Evolutionary conservation across 2,888 invertebrate genomes (phyloP), one percentile per base, ranked within the genome.

Genomic region (Gastracanthus pulcherrimus): DNA sequence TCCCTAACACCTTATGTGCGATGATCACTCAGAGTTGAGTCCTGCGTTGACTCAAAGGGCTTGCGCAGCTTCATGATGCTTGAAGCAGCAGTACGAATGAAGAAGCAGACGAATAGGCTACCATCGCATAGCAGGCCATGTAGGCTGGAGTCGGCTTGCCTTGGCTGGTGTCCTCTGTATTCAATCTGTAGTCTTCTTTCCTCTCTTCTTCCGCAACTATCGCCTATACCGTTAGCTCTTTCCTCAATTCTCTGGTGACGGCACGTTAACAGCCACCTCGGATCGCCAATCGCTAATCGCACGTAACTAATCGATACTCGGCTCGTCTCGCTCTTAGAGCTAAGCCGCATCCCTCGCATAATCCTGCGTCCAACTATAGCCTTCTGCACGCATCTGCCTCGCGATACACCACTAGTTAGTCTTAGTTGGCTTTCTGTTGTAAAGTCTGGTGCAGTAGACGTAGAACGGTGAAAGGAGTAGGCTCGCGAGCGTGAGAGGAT

Each of bases 401-500:
- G 69, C 45, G 58, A 45, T 64, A 38, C 26, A 19, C 51, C 51
- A 19, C 19, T 19, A 23, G 23, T 51, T 51, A 9, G 51, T 51
- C 7, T 45, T 16, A 11, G 26, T 19, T 7, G n/a, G 38, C 29
- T 41, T 38, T 29, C 64, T 19, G 62, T 70, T 62, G 31, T 69
- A 80, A 80, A 80, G 75, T 69, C 74, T 69, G 51, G 51, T 7
- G 79, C 66, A 45, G 29, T 13, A 29, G 55, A 19, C 41, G 58
- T 3, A 29, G 71, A 64, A 19, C 3, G 45, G 41, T 34, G 19
- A 3, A 11, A 9, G 51, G 64, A 26, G n/a, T 64, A 64, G 41
- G 38, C 41, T 26, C 26, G 55, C 36, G 58, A 7, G n/a, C 72
- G 86, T 84, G 83, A 82, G 62, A 83, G 86, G 88, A 89, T 89